These are phyloP conservation scores for Phymanthus crucifer DNA, from an alignment of 92 coral and sea anemone genomes.

Conservation along the genomic window DNA sequence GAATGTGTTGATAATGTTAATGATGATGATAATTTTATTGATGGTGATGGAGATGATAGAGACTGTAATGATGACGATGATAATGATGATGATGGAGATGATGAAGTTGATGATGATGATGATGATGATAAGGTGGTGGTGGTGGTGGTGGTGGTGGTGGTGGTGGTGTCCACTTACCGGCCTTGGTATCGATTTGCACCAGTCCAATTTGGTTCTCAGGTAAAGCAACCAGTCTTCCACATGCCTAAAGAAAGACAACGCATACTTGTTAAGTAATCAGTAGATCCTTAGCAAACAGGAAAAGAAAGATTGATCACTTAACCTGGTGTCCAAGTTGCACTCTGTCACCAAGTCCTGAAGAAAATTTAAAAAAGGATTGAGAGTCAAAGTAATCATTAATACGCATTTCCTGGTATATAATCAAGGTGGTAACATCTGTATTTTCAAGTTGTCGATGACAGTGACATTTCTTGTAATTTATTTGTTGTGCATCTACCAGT, in stretches of 20 bases:
- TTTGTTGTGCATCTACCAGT: too few species aligned
- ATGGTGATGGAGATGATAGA: too few species aligned
- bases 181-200: constrained; percentile 66
- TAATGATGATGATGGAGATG: too few species aligned
- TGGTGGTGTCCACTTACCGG: background rate
- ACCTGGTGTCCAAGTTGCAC: constrained; percentile 91
- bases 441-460: too few species aligned
- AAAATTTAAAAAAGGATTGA: constrained; percentile 11
- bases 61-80: too few species aligned
- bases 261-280: background rate
- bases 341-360: constrained; percentile 77
- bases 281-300: background rate
- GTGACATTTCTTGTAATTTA: too few species aligned
- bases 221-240: constrained; percentile 80
- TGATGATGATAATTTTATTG: too few species aligned
- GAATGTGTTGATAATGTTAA: too few species aligned
- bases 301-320: background rate
- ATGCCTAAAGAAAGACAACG: constrained; percentile 39
- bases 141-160: background rate
- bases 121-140: background rate
- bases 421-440: too few species aligned
- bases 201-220: constrained; percentile 85
- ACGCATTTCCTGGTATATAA: too few species aligned
- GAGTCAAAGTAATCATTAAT: too few species aligned
- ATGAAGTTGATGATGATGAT: background rate